Conservation (phyloP, 1,140 invertebrate genomes). For the Dryas iulia region DNA sequence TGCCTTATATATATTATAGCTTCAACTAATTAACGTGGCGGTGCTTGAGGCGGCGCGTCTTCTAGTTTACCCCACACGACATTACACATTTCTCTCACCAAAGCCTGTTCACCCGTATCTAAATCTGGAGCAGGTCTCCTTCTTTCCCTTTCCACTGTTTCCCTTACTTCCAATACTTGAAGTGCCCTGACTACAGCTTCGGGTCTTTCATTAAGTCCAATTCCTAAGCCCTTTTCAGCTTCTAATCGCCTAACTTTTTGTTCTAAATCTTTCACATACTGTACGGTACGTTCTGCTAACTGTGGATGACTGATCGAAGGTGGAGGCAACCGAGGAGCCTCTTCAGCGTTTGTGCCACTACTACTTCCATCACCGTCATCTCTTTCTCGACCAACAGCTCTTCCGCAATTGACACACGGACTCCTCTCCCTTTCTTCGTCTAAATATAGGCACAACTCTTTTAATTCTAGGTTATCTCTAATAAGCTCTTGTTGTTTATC, state of each 20-base stretch:
- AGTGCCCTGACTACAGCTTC: slow-evolving; percentile 95
- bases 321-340: slow-evolving; percentile 81
- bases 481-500: slow-evolving; percentile 97
- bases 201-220: slow-evolving; percentile 83
- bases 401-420: slow-evolving; percentile 84
- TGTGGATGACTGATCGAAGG: slow-evolving; percentile 81
- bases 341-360: slow-evolving; percentile 93
- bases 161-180: slow-evolving; percentile 94
- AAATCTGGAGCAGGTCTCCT: slow-evolving; percentile 87
- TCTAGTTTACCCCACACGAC: slow-evolving; percentile 85
- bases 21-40: slow-evolving; percentile 52
- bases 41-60: slow-evolving; percentile 75
- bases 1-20: background rate
- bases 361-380: slow-evolving; percentile 95
- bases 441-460: slow-evolving; percentile 96
- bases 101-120: slow-evolving; percentile 94
- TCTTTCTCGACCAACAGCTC: slow-evolving; percentile 83
- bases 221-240: slow-evolving; percentile 84
- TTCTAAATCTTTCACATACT: slow-evolving; percentile 93
- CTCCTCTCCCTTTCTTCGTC: slow-evolving; percentile 92
- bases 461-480: slow-evolving; percentile 96
- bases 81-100: slow-evolving; percentile 98
- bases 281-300: slow-evolving; percentile 85
- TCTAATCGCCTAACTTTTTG: slow-evolving; percentile 91
- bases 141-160: slow-evolving; percentile 89